Percentiles rank a stretch among this genome's conserved stretches.
Conservation (phyloP, 2,888 invertebrate species). For the Drosophila picticornis region DNA sequence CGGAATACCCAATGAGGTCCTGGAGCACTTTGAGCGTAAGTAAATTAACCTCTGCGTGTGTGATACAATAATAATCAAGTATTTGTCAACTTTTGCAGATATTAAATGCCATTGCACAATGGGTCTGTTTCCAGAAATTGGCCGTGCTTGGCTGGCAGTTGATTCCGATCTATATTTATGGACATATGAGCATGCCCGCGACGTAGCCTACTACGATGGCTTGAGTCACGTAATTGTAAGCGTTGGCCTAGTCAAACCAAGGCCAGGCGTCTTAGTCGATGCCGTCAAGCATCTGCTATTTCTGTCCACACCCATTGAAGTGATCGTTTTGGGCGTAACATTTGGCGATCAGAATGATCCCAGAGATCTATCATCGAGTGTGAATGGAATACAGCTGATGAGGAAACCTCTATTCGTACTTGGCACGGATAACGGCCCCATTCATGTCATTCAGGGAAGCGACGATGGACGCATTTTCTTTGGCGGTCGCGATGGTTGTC, state of each 20-base stretch:
- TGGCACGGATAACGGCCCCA: slow-evolving; percentile 94
- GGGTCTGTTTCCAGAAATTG: slow-evolving; percentile 98
- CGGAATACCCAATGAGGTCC: slow-evolving; percentile 95
- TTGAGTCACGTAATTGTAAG: slow-evolving; percentile 97
- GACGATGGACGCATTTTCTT: slow-evolving; percentile 95
- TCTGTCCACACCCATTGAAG: slow-evolving; percentile 97
- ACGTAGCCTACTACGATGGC: slow-evolving; percentile 98
- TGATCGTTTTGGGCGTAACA: slow-evolving; percentile 87
- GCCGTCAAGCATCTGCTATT: slow-evolving; percentile 96
- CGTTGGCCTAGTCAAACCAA: slow-evolving; percentile 96
- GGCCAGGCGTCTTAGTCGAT: slow-evolving; percentile 93
- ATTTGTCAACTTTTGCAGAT: slow-evolving; percentile 86
- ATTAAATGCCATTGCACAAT: slow-evolving; percentile 98
- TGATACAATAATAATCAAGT: neutral
- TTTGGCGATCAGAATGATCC: slow-evolving; percentile 77
- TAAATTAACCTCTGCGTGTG: slow-evolving; percentile 20
- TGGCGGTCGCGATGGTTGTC: slow-evolving; percentile 96
- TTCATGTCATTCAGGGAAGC: slow-evolving; percentile 93
- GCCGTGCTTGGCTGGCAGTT: slow-evolving; percentile 98
- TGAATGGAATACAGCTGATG: slow-evolving; percentile 94
- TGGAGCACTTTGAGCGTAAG: slow-evolving; percentile 97
- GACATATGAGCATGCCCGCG: slow-evolving; percentile 98
- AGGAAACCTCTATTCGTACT: slow-evolving; percentile 97
- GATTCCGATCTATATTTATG: slow-evolving; percentile 98
- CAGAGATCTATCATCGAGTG: slow-evolving; percentile 12